These are phyloP conservation scores for Ephialtes manifestator DNA, from an alignment of 2,888 invertebrate species.

Conservation along the genomic window DNA sequence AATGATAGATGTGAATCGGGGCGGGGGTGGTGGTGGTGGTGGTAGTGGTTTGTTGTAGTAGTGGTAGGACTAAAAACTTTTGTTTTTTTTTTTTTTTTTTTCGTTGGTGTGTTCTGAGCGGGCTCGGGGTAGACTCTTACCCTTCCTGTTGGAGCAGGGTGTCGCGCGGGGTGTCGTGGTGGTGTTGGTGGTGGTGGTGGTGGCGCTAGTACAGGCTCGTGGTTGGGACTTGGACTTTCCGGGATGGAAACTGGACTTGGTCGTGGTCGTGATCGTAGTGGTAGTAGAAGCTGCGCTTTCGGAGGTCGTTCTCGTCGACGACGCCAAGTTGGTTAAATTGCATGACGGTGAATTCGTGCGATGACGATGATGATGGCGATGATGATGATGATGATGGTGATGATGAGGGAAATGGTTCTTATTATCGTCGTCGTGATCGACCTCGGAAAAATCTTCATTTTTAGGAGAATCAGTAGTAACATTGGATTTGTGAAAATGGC, in stretches of 20 bases:
- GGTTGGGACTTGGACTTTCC: conserved; percentile 83
- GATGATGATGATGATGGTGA: conserved; percentile 60
- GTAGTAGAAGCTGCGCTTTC: conserved; percentile 50
- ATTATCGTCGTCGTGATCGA: conserved; percentile 49
- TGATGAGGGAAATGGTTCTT: conserved; percentile 47
- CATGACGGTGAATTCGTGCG: conserved; percentile 42
- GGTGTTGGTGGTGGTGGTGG: conserved; percentile 85
- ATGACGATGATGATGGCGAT: conserved; percentile 66
- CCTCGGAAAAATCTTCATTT: conserved; percentile 14
- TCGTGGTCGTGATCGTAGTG: conserved; percentile 27
- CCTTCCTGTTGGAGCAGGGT: conserved; percentile 86
- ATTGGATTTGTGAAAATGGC: conserved; percentile 56
- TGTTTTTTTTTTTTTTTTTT: conserved; percentile 31
- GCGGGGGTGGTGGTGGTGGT: conserved; percentile 53
- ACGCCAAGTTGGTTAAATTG: conserved; percentile 51
- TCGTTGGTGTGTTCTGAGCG: conserved; percentile 75
- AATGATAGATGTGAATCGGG: conserved; percentile 25
- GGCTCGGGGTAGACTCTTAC: conserved; percentile 86
- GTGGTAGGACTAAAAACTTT: conserved; percentile 41
- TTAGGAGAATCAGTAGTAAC: background rate
- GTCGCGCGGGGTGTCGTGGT: conserved; percentile 86
- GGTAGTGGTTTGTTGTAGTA: conserved; percentile 17
- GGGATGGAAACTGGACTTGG: conserved; percentile 77
- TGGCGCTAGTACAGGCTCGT: conserved; percentile 85
- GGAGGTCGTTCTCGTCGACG: conserved; percentile 60